phyloP scores from a whole-genome alignment of 2,113 vertebrate genomes.

The Lontra canadensis region DNA sequence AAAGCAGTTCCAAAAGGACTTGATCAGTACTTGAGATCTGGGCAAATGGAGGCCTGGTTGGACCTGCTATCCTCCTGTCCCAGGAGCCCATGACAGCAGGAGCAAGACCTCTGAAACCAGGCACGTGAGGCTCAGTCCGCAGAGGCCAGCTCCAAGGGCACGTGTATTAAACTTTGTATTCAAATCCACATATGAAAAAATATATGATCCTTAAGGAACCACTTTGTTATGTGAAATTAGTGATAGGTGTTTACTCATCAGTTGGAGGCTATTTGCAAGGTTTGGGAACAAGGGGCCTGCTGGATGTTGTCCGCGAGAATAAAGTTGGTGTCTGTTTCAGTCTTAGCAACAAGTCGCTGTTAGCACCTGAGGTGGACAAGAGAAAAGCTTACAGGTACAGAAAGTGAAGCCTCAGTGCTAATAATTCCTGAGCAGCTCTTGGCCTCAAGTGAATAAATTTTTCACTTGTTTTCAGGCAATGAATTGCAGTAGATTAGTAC shows the following conservation, averaged over 20 bases:
- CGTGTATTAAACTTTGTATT: background rate
- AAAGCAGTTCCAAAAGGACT: background rate
- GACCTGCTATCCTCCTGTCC: background rate
- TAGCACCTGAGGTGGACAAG: background rate
- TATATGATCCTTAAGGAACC: background rate
- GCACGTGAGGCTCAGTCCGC: background rate
- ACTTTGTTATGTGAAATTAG: background rate
- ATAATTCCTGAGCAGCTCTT: background rate
- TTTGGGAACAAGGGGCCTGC: background rate
- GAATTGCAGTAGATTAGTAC: background rate
- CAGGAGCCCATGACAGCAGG: background rate
- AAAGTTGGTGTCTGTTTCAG: background rate
- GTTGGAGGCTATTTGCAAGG: background rate
- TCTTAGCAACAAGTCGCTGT: background rate
- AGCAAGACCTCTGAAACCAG: background rate
- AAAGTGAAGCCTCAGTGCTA: background rate
- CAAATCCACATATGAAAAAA: background rate
- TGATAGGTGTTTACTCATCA: background rate
- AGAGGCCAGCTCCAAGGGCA: background rate
- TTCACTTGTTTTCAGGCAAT: conserved; percentile 12
- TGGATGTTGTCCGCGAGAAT: background rate
- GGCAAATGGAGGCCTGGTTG: background rate
- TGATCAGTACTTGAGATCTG: background rate
- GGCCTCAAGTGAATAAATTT: background rate
- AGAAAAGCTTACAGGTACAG: background rate